These are phyloP conservation scores for Pseudorasbora parva DNA, from an alignment of 2,113 vertebrate species.

Conservation along the genomic window DNA sequence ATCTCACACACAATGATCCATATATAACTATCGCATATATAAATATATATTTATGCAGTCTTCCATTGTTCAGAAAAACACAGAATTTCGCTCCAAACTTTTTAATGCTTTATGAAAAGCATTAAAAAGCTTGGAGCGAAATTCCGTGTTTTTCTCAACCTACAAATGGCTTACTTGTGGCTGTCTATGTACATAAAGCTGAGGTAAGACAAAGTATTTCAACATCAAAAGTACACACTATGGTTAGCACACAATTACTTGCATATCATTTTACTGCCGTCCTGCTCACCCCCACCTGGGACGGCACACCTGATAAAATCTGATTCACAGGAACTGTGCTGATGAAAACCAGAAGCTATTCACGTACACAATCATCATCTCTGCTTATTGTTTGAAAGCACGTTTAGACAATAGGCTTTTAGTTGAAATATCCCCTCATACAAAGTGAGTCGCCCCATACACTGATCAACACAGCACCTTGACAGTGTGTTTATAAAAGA, in stretches of 20 bases:
- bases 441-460: background rate
- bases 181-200: background rate
- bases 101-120: too few species aligned
- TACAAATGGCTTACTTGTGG: background rate
- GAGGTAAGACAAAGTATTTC: background rate
- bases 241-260: background rate
- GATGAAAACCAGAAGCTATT: slow-evolving; percentile 23
- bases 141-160: too few species aligned
- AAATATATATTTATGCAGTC: background rate
- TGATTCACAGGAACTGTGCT: background rate
- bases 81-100: background rate
- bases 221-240: background rate
- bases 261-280: background rate
- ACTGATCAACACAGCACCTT: slow-evolving; percentile 7
- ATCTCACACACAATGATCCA: background rate
- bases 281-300: background rate
- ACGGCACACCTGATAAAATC: slow-evolving; percentile 31
- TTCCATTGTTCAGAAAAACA: background rate
- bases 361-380: background rate
- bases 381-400: slow-evolving; percentile 22
- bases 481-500: slow-evolving; percentile 2
- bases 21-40: too few species aligned
- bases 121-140: too few species aligned
- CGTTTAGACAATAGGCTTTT: slow-evolving; percentile 3
- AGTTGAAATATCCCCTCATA: background rate